phyloP scores from a whole-genome alignment of 2,113 vertebrate genomes.

The Pipra filicauda region DNA sequence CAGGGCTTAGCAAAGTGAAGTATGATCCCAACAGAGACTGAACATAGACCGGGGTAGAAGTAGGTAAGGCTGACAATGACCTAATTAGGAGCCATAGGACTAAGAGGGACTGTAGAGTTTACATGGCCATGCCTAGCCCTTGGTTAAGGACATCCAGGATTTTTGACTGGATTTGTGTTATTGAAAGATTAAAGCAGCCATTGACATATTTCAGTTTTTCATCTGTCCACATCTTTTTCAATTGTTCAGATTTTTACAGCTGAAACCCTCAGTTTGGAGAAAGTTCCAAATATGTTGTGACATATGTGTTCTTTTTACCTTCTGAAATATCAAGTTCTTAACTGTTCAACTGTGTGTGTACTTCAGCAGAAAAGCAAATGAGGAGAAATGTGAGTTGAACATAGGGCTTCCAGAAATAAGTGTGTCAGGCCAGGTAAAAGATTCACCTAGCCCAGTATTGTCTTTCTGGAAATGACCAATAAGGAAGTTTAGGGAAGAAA shows the following conservation, averaged over 20 bases:
- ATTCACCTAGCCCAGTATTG: background rate
- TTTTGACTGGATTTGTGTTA: background rate
- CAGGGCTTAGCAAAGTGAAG: background rate
- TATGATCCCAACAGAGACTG: background rate
- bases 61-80: background rate
- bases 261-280: background rate
- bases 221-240: background rate
- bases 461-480: background rate
- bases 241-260: background rate
- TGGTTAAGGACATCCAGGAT: background rate
- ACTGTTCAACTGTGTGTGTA: background rate
- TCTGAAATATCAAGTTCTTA: background rate
- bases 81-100: background rate
- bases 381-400: background rate
- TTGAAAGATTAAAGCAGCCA: background rate
- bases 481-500: background rate
- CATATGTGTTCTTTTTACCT: background rate
- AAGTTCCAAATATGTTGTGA: background rate
- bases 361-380: background rate
- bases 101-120: background rate
- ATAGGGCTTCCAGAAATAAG: background rate
- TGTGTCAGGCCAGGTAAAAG: background rate
- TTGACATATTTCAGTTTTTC: background rate
- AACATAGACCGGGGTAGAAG: background rate
- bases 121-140: background rate